These are phyloP conservation scores for Collichthys lucidus DNA, from an alignment of 2,113 vertebrate species.

Conservation along the genomic window DNA sequence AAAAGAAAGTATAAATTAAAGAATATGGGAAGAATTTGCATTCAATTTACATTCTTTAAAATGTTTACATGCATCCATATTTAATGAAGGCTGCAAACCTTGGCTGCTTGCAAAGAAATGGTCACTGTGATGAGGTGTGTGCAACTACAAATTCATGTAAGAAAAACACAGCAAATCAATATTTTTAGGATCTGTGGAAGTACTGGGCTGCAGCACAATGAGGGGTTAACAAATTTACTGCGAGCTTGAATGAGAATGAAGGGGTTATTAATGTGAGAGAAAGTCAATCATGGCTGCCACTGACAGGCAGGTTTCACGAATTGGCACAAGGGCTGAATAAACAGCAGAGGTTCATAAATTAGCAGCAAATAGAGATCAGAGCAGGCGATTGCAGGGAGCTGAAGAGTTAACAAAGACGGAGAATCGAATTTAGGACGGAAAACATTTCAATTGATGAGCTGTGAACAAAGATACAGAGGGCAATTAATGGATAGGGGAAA, in stretches of 20 bases:
- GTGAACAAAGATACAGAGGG: background rate
- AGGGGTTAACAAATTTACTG: slow-evolving; percentile 12
- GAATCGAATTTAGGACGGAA: background rate
- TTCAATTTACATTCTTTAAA: background rate
- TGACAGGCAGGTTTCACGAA: slow-evolving; percentile 42
- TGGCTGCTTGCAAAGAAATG: no score
- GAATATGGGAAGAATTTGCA: slow-evolving; percentile 12
- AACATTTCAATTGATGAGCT: background rate
- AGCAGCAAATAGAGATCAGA: background rate
- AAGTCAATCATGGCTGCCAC: slow-evolving; percentile 36
- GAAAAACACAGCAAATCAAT: background rate
- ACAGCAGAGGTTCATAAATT: slow-evolving; percentile 41
- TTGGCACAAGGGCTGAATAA: slow-evolving; percentile 45
- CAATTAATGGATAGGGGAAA: no score
- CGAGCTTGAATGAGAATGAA: slow-evolving; percentile 3
- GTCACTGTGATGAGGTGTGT: background rate
- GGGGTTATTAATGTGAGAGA: slow-evolving; percentile 44
- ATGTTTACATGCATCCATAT: background rate
- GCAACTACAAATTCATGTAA: background rate
- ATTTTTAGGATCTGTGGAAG: background rate
- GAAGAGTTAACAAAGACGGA: background rate
- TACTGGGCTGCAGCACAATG: background rate
- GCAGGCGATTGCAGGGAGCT: background rate
- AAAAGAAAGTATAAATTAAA: slow-evolving; percentile 22
- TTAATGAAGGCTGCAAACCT: background rate